phyloP scores from a whole-genome alignment of 2,113 vertebrate species.

The Apistogramma diplotaenia region DNA sequence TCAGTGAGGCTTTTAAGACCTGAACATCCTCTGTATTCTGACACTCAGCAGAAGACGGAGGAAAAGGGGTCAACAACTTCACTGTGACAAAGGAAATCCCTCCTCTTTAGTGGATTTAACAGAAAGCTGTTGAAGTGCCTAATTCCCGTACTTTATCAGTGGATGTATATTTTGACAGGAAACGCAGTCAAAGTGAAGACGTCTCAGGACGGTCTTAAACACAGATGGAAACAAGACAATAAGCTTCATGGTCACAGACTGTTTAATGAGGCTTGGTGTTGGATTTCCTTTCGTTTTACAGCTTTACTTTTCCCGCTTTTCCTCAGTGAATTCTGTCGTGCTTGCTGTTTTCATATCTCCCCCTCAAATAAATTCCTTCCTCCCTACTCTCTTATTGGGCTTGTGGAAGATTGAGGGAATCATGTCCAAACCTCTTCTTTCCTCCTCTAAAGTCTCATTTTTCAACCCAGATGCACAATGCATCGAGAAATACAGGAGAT shows the following conservation, averaged over 20 bases:
- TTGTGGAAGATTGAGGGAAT: background rate
- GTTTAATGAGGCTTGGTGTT: constrained; percentile 55
- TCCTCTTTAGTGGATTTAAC: constrained; percentile 51
- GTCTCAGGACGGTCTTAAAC: constrained; percentile 40
- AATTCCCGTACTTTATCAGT: constrained; percentile 54
- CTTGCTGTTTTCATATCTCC: constrained; percentile 11
- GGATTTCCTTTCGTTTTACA: constrained; percentile 46
- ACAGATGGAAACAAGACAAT: constrained; percentile 53
- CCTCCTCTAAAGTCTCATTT: constrained; percentile 1
- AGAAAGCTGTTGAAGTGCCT: constrained; percentile 54
- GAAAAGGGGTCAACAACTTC: constrained; percentile 40
- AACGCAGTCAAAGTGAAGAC: constrained; percentile 40
- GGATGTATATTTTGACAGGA: constrained; percentile 55
- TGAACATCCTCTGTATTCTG: constrained; percentile 53
- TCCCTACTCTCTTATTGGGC: background rate
- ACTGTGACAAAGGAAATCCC: constrained; percentile 62
- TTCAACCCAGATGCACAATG: constrained; percentile 42
- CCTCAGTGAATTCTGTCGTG: constrained; percentile 11
- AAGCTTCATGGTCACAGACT: constrained; percentile 45
- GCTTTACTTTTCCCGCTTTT: constrained; percentile 32
- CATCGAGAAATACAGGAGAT: constrained; percentile 54
- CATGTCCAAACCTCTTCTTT: constrained; percentile 12
- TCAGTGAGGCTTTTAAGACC: constrained; percentile 28
- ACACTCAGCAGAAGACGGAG: constrained; percentile 34
- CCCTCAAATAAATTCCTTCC: background rate